These are phyloP conservation scores for Chaenocephalus aceratus DNA, from an alignment of 2,113 vertebrate species.

Conservation along the genomic window DNA sequence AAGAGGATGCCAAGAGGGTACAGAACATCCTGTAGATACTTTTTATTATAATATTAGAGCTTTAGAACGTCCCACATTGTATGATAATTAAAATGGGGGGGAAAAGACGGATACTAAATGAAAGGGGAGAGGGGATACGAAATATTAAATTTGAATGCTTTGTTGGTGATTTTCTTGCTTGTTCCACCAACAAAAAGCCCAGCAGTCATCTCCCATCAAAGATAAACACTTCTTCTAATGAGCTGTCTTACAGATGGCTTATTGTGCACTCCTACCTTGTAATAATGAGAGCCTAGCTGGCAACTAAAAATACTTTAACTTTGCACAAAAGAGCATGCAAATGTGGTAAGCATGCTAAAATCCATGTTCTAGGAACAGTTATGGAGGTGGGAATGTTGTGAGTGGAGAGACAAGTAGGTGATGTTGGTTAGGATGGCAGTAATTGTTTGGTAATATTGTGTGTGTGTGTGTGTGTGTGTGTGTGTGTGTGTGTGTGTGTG, in stretches of 20 bases:
- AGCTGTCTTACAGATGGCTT: constrained; percentile 39
- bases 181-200: constrained; percentile 39
- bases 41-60: constrained; percentile 5
- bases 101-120: background rate
- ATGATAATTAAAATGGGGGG: background rate
- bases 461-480: background rate
- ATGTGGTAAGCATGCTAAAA: constrained; percentile 1
- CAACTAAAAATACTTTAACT: background rate
- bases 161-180: constrained; percentile 24
- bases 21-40: background rate
- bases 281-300: constrained; percentile 31
- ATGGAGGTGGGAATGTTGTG: constrained; percentile 20
- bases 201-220: constrained; percentile 53
- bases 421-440: constrained; percentile 24
- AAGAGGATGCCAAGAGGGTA: background rate
- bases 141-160: background rate
- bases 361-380: background rate
- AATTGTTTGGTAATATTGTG: background rate
- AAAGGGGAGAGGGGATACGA: background rate
- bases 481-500: too few relatives aligned
- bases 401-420: constrained; percentile 26
- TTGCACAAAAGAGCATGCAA: background rate
- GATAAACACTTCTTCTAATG: constrained; percentile 56
- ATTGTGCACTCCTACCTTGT: constrained; percentile 1
- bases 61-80: background rate